Conservation (phyloP, 2,797 vertebrate genomes). For the Heliangelus exortis region DNA sequence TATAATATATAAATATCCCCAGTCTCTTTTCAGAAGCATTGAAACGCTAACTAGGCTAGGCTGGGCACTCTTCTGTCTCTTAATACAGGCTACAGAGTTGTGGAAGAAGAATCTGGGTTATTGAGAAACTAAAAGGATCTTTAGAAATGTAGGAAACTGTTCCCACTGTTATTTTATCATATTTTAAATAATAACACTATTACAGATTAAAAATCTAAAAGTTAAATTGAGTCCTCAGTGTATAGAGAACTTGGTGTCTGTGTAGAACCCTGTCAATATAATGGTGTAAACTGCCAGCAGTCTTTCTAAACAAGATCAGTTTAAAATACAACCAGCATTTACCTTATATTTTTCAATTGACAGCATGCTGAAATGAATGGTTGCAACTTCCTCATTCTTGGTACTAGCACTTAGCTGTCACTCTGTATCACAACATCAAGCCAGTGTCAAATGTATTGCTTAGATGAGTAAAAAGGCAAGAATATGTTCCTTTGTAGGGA, state of each 20-base stretch:
- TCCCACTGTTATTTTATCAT: background rate
- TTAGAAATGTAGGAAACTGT: background rate
- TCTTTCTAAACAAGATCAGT: background rate
- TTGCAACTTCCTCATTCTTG: background rate
- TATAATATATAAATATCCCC: background rate
- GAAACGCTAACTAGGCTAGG: background rate
- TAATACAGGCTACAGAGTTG: background rate
- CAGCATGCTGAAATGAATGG: background rate
- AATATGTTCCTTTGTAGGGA: background rate
- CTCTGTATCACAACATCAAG: background rate
- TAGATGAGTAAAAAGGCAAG: background rate
- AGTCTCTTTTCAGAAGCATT: background rate
- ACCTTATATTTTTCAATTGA: background rate
- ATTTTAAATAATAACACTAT: background rate
- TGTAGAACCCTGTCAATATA: background rate
- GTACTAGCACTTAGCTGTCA: background rate
- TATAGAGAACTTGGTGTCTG: background rate
- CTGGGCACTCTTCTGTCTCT: rapidly evolving
- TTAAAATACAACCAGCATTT: background rate
- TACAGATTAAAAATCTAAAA: background rate
- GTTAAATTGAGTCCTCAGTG: background rate
- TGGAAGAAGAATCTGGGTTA: background rate
- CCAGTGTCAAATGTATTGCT: background rate
- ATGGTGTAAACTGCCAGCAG: background rate
- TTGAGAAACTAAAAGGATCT: background rate